Conservation (phyloP, 2,797 vertebrate species). For the Carapus acus region DNA sequence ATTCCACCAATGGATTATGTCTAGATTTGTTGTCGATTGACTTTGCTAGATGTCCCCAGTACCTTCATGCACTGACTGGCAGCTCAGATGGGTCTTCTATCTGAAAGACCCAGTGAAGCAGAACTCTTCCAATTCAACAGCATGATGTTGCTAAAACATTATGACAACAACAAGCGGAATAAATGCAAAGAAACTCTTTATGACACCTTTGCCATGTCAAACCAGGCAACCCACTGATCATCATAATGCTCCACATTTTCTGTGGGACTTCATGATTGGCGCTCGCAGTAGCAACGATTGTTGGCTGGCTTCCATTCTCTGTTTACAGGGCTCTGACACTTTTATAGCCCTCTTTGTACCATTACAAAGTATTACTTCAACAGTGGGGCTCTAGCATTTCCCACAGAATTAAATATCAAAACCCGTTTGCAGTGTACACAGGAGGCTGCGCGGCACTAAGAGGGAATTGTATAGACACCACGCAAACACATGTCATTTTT, state of each 20-base stretch:
- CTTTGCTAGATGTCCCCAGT: no score
- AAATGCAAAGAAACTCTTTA: not conserved
- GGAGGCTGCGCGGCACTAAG: conserved; percentile 30
- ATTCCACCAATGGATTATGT: no score
- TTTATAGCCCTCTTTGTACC: conserved; percentile 65
- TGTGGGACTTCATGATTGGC: conserved; percentile 57
- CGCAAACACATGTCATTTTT: conserved; percentile 14
- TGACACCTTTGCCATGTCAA: conserved; percentile 24
- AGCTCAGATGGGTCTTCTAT: no score
- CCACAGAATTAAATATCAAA: conserved; percentile 49
- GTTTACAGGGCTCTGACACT: conserved; percentile 62
- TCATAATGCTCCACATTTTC: conserved; percentile 38
- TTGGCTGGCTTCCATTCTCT: conserved; percentile 62
- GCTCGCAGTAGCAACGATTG: conserved; percentile 46
- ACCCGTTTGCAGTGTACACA: conserved; percentile 42
- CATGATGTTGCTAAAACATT: not conserved
- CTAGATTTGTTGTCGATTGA: no score
- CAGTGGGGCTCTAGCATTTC: conserved; percentile 47
- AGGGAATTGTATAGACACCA: conserved; percentile 32
- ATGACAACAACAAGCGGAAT: not conserved
- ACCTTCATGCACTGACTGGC: no score
- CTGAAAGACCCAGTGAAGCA: no score
- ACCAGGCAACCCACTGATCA: conserved; percentile 31
- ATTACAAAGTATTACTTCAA: conserved; percentile 65
- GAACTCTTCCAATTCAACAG: no score